phyloP scores from a whole-genome alignment of 1,140 invertebrate species.

The Oppia nitens region DNA sequence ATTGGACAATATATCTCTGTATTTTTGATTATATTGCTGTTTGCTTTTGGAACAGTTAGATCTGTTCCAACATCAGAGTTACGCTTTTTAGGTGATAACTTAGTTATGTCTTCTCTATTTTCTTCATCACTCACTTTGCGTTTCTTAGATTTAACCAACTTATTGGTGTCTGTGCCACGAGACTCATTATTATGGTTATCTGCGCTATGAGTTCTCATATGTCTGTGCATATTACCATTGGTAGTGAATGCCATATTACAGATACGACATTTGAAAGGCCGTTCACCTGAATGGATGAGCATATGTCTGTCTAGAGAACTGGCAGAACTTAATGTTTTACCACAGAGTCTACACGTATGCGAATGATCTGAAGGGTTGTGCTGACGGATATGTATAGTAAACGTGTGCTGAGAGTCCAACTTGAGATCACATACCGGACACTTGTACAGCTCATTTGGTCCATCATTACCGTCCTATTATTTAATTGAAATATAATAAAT shows the following conservation, averaged over 20 bases:
- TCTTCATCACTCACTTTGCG: background rate
- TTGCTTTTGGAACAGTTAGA: background rate
- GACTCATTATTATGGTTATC: constrained; percentile 6
- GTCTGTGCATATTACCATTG: constrained; percentile 72
- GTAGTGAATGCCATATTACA: constrained; percentile 68
- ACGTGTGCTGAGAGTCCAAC: constrained; percentile 41
- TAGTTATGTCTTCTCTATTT: background rate
- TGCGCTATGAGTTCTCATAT: constrained; percentile 49
- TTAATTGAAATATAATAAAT: no score
- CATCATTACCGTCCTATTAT: no score
- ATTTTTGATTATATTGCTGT: background rate
- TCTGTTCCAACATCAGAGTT: background rate
- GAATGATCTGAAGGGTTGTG: constrained; percentile 36
- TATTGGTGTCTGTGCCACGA: constrained; percentile 1
- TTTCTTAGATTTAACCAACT: background rate
- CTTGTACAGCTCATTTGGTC: background rate
- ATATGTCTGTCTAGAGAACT: constrained; percentile 58
- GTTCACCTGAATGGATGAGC: constrained; percentile 51
- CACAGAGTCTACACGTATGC: constrained; percentile 35
- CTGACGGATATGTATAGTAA: constrained; percentile 48
- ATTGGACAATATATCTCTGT: constrained; percentile 6
- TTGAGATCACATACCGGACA: constrained; percentile 46
- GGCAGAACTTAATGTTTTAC: constrained; percentile 46
- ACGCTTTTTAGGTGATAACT: background rate
- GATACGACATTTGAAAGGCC: constrained; percentile 55